Base-by-base conservation (phyloP, 2,113 vertebrate genomes). In the Dipodomys ordii region DNA sequence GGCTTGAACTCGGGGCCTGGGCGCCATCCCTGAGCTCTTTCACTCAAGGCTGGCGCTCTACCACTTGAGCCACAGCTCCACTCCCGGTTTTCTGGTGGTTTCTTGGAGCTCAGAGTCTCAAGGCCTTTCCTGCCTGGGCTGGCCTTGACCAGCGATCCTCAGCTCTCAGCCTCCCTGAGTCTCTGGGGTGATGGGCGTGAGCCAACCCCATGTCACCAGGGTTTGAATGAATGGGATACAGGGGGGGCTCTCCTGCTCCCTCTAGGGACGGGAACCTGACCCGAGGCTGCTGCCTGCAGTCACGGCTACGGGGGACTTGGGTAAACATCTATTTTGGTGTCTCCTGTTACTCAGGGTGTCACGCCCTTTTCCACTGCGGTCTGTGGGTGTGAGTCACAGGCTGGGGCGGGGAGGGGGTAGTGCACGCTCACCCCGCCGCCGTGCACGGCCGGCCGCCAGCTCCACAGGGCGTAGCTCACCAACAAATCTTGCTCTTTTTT, bases 361-460 rank as follows among this genome's bases (percentile, higher is more conserved):
- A 97, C 96, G 96, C 92, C 18, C 98, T 98, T 98, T 98, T 97
- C 98, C 98, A 98, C 98, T 98, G 98, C 2, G 97, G 98, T 98
- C 97, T 97, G 84, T 69, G 92, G 44, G 22, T 96, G 94, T 98
- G 98, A 98, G 97, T 98, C 98, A 98, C 72, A 94, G 16, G 49
- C 12, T 49, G 49, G 49, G 49, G 49, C 8, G 49, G 49, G 49
- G 49, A 96, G 96, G 96, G 93, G 96, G 96, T 97, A 98, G 96
- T 98, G 97, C 98, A 97, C 97, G 98, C 98, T 98, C 98, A 97
- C 97, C 97, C 98, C 98, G 93, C 78, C 90, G 86, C 96, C 97
- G 96, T 97, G 98, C 98, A 98, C 97, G 44, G 39, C 3, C 39
- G 5, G 39, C 96, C 95, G 98, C 98, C 98, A 98, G 80, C 69